Conservation (phyloP, 2,888 invertebrate genomes). For the Drymonia ruficornis region DNA sequence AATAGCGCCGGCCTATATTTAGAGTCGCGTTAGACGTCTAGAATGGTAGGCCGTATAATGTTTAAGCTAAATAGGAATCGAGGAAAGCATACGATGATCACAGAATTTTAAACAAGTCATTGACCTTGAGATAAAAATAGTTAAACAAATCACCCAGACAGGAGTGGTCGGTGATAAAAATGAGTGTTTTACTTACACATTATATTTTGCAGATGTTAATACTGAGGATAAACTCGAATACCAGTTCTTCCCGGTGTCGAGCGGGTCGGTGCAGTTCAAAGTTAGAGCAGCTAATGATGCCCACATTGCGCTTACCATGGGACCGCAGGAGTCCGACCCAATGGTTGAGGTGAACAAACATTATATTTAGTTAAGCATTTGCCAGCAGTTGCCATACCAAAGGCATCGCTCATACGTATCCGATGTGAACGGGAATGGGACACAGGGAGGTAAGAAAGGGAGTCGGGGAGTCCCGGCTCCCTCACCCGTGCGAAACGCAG, state of each 20-base stretch:
- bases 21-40: conserved; percentile 55
- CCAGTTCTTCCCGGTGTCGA: conserved; percentile 89
- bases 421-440: too few relatives aligned
- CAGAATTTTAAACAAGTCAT: conserved; percentile 39
- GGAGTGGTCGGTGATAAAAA: not conserved
- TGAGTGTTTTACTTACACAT: not conserved
- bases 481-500: too few relatives aligned
- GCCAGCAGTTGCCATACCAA: too few relatives aligned
- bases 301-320: conserved; percentile 91
- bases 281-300: conserved; percentile 93
- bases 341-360: conserved; percentile 89
- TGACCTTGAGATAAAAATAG: conserved; percentile 7
- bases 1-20: conserved; percentile 63
- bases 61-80: conserved; percentile 45
- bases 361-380: too few relatives aligned
- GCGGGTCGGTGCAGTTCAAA: conserved; percentile 90
- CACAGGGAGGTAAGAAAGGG: too few relatives aligned
- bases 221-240: conserved; percentile 93
- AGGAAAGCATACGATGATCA: conserved; percentile 37
- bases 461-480: too few relatives aligned
- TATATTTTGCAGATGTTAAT: conserved; percentile 88
- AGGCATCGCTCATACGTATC: too few relatives aligned
- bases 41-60: conserved; percentile 48
- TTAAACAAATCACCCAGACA: not conserved
- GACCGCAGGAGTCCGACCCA: conserved; percentile 89